Evolutionary conservation across 2,888 invertebrate genomes (phyloP), one percentile per base, ranked within the genome.

Genomic region (Microplitis deprimator): DNA sequence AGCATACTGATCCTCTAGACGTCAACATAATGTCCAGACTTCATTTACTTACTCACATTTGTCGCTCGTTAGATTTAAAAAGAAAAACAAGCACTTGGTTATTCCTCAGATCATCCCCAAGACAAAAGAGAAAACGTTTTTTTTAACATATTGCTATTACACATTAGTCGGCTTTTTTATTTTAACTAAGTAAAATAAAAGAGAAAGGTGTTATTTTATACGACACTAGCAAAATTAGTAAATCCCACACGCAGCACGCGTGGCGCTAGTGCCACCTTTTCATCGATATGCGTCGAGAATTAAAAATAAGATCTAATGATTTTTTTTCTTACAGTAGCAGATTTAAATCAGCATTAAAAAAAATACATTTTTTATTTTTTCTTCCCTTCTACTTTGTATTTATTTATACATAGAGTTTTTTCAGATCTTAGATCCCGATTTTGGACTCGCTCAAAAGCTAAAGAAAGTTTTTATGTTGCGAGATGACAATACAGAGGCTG

Each of bases 181-280:
- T 70, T 70, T 38, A 13, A 41, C 64, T 62, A 6, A n/a, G 20
- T 13, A 39, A 13, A 59, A 17, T 20, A 38, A 40, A 20, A 20
- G 20, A 61, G n/a, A 61, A 68, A 62, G 38, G 68, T 61, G n/a
- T 75, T 16, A 72, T 29, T 40, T 73, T 39, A 17, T 67, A 61
- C 17, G 62, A n/a, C 71, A 16, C 71, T 71, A 74, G 74, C 82
- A 82, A 85, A 87, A 86, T 86, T 87, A 86, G 86, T 86, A 87
- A 87, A 86, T 86, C 83, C 80, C 81, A 84, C 87, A 87, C 86
- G 87, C 84, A 84, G 59, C 29, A 73, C 73, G 69, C 74, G 72
- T 75, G 73, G 78, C 75, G 75, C 76, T 75, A 69, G 76, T 59
- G 64, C 73, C 59, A 70, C 69, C 69, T 70, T 70, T 17, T 50